A percentile compares a stretch with the other conserved stretches of the same genome.
phyloP scores from a whole-genome alignment of 2,888 invertebrate species.

The Erebia ligea region DNA sequence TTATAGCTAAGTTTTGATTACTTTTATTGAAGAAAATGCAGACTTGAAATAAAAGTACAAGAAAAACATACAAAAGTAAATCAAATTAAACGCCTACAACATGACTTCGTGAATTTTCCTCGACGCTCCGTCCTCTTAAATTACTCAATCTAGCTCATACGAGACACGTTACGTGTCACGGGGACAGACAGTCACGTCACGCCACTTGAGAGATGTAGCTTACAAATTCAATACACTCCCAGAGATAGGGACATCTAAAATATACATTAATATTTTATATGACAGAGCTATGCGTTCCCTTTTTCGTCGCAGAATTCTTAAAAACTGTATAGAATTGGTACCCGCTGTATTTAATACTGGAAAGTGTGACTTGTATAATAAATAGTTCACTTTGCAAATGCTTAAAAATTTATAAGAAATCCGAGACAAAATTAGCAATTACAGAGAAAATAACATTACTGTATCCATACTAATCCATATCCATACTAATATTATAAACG shows the following conservation, averaged over 20 bases:
- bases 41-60: not conserved
- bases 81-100: constrained; percentile 6
- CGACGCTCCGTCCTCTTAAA: constrained; percentile 17
- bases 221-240: constrained; percentile 23
- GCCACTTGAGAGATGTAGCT: constrained; percentile 1
- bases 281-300: too few relatives aligned
- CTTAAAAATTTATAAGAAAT: too few relatives aligned
- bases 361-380: too few relatives aligned
- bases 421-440: too few relatives aligned
- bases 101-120: constrained; percentile 9
- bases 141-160: constrained; percentile 26
- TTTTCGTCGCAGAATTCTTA: too few relatives aligned
- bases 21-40: not conserved
- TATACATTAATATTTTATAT: not conserved
- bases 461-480: too few relatives aligned
- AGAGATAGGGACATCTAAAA: not conserved
- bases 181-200: constrained; percentile 44
- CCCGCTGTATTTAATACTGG: too few relatives aligned
- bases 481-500: too few relatives aligned
- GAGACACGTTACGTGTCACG: constrained; percentile 26
- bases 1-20: too few relatives aligned
- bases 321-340: too few relatives aligned
- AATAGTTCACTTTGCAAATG: too few relatives aligned
- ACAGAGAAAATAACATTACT: too few relatives aligned
- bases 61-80: not conserved